Evolutionary conservation across 2,113 vertebrate genomes (phyloP), one percentile per base, ranked within the genome.

Genomic region (Polypterus bichir): DNA sequence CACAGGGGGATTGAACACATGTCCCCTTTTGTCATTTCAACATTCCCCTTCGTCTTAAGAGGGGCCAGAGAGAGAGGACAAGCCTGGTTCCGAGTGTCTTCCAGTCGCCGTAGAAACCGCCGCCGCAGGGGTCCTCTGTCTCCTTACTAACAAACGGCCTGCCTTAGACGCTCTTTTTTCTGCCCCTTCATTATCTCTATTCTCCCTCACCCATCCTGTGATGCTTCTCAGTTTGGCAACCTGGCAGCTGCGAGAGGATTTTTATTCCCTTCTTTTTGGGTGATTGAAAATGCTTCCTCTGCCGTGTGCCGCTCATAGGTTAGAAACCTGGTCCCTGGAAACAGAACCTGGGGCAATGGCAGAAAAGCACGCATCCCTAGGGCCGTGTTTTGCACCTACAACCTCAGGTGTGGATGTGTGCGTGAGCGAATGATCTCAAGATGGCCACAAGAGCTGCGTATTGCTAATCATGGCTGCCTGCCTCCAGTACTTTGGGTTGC

Each of bases 61-160:
- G 78, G 88, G 79, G 80, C 85, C 91, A 88, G 90, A 93, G 91
- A 94, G 92, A 91, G 91, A 87, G 88, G 74, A 87, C 87, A 87
- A 85, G 89, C 84, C 94, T 95, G 88, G 89, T 92, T 95, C 91
- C 85, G 78, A 89, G 86, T 84, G 89, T 90, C 88, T 85, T 87
- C 76, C 83, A 82, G 91, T 97, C 88, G 91, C 93, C 92, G 83
- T 93, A 94, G 92, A 91, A 94, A 97, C 95, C 78, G 64, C 79
- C 92, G 84, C 87, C 65, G 87, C 89, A 85, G 94, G 95, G 91
- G 86, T 85, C 82, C 89, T 87, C 88, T 86, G 86, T 92, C 79
- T 76, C 79, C 75, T 74, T 68, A 2, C 49, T 27, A 27, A 51
- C 49, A 51, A 6, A 51, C 49, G 78, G 79, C 67, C 72, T 66